Evolutionary conservation across 2,888 invertebrate genomes (phyloP), one percentile per base, ranked within the genome.

Genomic region (Ernsta delagoae): DNA sequence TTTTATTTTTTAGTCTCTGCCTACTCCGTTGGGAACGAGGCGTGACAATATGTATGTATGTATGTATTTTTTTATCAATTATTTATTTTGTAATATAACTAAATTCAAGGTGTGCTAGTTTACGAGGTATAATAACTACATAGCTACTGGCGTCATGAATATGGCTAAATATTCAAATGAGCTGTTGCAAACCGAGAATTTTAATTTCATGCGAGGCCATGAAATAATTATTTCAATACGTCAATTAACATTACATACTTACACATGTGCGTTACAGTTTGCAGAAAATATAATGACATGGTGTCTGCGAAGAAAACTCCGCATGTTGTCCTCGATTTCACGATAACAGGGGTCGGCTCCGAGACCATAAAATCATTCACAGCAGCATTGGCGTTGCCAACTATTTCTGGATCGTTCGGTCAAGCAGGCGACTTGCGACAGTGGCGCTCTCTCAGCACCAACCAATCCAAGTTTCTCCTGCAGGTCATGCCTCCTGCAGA

Each of bases 401-500:
- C 98, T 0, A 94, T 98, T 59, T 96, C 97, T 70, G 96, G 96
- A 0, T 97, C 98, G 6, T 98, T 96, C 80, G 98, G 98, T 0
- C 97, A 97, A 84, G 95, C 95, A 54, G 97, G 97, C 0, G 98
- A 98, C 87, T 88, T 98, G 59, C 85, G 97, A 63, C 96, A 97
- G 81, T 98, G 98, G 98, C 94, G 97, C 41, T 95, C 96, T 72
- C 88, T 98, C 67, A 94, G 95, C 65, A 93, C 93, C 0, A 95
- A 95, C 68, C 96, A 97, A 80, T 94, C 95, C 65, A 95, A 95
- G 75, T 98, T 96, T 87, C 89, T 98, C 39, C 90, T 98, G 7
- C 98, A 98, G 90, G 94, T 98, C 53, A 96, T 96, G 91, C 98
- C 98, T 0, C 98, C 98, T 0, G 96, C 96, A 0, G 98, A 98